phyloP scores from a whole-genome alignment of 2,797 vertebrate genomes.

The Acanthopagrus latus region DNA sequence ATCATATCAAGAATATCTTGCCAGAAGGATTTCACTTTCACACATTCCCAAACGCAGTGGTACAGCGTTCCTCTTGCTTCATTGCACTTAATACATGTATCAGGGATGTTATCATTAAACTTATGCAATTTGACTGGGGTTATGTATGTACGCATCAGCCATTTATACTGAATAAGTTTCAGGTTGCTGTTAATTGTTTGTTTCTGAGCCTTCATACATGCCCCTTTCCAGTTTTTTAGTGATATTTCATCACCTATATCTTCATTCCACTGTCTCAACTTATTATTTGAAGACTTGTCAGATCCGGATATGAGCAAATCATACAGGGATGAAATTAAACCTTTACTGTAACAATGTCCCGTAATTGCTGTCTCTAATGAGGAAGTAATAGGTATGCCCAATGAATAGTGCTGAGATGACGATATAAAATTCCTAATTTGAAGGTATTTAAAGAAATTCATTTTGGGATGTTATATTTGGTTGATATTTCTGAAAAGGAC shows the following conservation, averaged over 20 bases:
- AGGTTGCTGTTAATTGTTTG: neutral
- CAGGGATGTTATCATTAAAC: neutral
- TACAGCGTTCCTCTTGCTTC: neutral
- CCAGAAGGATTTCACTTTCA: slow-evolving; percentile 1
- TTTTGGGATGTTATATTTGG: neutral
- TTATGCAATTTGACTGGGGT: neutral
- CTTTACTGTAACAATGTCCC: neutral
- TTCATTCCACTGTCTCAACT: neutral
- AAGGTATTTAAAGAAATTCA: neutral
- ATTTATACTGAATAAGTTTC: neutral
- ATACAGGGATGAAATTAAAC: neutral
- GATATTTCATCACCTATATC: neutral
- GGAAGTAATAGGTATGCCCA: slow-evolving; percentile 3
- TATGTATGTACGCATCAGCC: neutral
- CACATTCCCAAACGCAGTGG: neutral
- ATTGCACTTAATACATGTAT: neutral
- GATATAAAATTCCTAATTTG: neutral
- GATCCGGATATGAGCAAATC: neutral
- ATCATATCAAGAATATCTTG: neutral
- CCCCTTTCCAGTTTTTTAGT: neutral
- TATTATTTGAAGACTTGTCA: neutral
- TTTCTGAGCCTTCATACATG: neutral
- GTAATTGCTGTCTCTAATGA: neutral
- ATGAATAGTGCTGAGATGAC: neutral
- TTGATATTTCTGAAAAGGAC: neutral